Conservation (phyloP, 2,113 vertebrate genomes). For the Fulmarus glacialis region DNA sequence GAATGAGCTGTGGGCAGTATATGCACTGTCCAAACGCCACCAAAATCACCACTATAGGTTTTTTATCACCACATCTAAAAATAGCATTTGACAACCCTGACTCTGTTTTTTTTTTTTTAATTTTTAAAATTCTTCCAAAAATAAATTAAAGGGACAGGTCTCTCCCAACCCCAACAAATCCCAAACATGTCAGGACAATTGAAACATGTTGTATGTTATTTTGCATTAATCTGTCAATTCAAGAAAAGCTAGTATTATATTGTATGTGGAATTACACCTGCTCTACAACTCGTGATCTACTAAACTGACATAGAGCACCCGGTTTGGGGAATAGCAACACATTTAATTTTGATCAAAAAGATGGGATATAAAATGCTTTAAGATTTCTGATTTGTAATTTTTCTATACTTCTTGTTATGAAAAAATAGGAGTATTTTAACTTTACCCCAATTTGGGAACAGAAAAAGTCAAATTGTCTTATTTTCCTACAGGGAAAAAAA, state of each 20-base stretch:
- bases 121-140: background rate
- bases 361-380: background rate
- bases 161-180: background rate
- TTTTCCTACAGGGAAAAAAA: background rate
- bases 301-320: background rate
- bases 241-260: background rate
- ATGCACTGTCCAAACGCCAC: background rate
- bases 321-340: background rate
- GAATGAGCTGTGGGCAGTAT: background rate
- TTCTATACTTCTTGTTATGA: background rate
- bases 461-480: background rate
- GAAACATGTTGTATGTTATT: background rate
- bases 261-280: background rate
- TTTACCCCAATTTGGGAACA: background rate
- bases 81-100: background rate
- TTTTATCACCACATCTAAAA: background rate
- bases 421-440: background rate
- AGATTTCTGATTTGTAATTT: background rate
- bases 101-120: background rate
- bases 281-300: background rate
- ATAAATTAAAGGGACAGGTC: background rate
- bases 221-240: background rate
- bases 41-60: background rate
- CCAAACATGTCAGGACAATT: background rate
- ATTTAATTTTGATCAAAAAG: background rate